Evolutionary conservation across 2,888 invertebrate genomes (phyloP).

Genomic region (Drosophila rubida): DNA sequence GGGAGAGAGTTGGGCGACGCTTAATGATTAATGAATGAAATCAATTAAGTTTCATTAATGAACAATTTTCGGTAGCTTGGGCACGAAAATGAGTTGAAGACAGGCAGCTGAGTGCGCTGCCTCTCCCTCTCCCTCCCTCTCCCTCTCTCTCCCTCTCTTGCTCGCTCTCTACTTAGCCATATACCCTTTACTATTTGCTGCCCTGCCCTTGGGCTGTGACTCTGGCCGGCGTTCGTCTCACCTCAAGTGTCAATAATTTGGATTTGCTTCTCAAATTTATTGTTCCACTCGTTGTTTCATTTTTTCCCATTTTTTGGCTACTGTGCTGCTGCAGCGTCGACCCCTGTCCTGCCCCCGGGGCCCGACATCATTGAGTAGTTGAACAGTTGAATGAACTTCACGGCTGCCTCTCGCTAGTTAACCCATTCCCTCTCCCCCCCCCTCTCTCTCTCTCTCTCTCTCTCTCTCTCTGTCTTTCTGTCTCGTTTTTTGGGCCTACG

Average conservation of each 20-base stretch:
- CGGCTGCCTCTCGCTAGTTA: slow-evolving; percentile 32
- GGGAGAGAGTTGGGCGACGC: slow-evolving; percentile 40
- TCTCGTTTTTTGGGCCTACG: neutral
- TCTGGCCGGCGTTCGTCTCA: slow-evolving; percentile 55
- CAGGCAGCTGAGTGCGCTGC: slow-evolving; percentile 38
- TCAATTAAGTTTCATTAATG: slow-evolving; percentile 83
- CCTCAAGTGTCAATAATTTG: slow-evolving; percentile 80
- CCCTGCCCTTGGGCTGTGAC: slow-evolving; percentile 17
- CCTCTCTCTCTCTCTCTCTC: neutral
- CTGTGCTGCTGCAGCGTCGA: slow-evolving; percentile 51
- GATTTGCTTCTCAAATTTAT: slow-evolving; percentile 35
- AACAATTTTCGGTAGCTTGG: slow-evolving; percentile 76
- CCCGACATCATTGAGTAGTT: slow-evolving; percentile 19
- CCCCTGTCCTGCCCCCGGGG: slow-evolving; percentile 21
- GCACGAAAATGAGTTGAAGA: slow-evolving; percentile 45
- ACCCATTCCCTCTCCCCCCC: neutral
- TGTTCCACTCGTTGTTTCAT: slow-evolving; percentile 31
- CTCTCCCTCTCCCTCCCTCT: slow-evolving; percentile 12
- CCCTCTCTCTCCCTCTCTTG: neutral
- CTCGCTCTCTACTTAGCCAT: neutral
- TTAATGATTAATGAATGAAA: slow-evolving; percentile 84
- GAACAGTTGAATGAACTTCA: slow-evolving; percentile 62
- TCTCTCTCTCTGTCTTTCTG: slow-evolving; percentile 1
- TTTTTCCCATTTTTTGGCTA: slow-evolving; percentile 46
- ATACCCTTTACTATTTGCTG: slow-evolving; percentile 12